These are phyloP conservation scores for Diorhabda elongata DNA, from an alignment of 1,140 invertebrate genomes.

Conservation along the genomic window DNA sequence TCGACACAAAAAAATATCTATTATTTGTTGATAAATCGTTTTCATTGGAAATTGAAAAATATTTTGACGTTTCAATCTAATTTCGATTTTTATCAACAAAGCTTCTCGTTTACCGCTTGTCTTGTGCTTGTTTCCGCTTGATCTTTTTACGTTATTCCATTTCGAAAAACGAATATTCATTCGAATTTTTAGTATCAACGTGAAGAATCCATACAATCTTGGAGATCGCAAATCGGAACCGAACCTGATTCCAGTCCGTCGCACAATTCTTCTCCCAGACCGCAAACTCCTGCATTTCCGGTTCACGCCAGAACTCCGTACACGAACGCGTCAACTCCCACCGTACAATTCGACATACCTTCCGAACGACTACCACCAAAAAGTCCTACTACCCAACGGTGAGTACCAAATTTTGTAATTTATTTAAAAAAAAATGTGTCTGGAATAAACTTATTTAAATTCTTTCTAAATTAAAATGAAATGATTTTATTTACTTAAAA, in stretches of 20 bases:
- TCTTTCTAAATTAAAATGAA: no score
- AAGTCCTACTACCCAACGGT: constrained; percentile 70
- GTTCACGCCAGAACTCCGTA: constrained; percentile 85
- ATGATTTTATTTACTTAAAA: no score
- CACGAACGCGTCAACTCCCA: constrained; percentile 57
- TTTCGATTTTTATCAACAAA: no score
- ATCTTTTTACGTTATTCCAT: no score
- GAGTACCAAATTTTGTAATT: constrained; percentile 31
- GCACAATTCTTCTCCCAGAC: constrained; percentile 55
- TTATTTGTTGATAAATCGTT: no score
- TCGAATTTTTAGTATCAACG: constrained; percentile 45
- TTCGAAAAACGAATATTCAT: neutral
- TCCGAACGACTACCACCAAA: constrained; percentile 62
- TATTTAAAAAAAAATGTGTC: no score
- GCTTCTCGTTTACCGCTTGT: no score
- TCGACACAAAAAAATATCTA: no score
- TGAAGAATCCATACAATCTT: constrained; percentile 60
- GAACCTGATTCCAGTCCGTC: constrained; percentile 53
- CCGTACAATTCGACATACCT: constrained; percentile 54
- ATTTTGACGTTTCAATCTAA: no score
- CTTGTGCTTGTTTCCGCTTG: no score
- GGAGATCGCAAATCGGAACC: constrained; percentile 56
- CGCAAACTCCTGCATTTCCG: constrained; percentile 86
- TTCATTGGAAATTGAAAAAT: no score
- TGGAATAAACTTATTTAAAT: no score